Conservation (phyloP, 2,888 invertebrate genomes). For the Tachystola acroxantha region DNA sequence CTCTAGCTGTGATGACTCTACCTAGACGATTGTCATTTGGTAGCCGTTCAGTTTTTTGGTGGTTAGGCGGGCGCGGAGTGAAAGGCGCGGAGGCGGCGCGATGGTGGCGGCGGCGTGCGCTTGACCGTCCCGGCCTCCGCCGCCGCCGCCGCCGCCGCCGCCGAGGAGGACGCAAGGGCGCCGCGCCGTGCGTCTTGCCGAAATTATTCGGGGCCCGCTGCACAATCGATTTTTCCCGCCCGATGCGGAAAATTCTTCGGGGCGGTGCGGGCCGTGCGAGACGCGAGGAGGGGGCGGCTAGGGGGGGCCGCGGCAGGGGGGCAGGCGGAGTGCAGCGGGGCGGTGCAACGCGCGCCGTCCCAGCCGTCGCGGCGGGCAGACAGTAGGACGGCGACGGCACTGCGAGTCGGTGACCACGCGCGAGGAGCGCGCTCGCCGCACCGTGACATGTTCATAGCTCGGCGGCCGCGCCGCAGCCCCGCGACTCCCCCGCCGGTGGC, state of each 20-base stretch:
- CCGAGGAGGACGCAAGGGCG: slow-evolving; percentile 64
- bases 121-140: slow-evolving; percentile 54
- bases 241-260: slow-evolving; percentile 77
- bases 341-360: slow-evolving; percentile 74
- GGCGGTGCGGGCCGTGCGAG: slow-evolving; percentile 67
- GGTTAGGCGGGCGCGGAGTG: slow-evolving; percentile 1
- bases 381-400: slow-evolving; percentile 78
- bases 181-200: slow-evolving; percentile 74
- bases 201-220: slow-evolving; percentile 77
- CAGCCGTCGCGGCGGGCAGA: slow-evolving; percentile 66
- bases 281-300: slow-evolving; percentile 45
- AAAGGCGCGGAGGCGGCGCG: slow-evolving; percentile 2
- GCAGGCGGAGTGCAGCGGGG: slow-evolving; percentile 75
- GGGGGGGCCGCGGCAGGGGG: slow-evolving; percentile 56
- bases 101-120: slow-evolving; percentile 30
- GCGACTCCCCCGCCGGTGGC: slow-evolving; percentile 63
- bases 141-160: slow-evolving; percentile 22
- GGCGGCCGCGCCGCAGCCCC: slow-evolving; percentile 69
- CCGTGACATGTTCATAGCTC: slow-evolving; percentile 68
- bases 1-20: no score
- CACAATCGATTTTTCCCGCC: slow-evolving; percentile 79
- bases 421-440: slow-evolving; percentile 74
- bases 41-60: neutral
- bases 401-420: slow-evolving; percentile 76
- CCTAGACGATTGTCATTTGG: neutral